A percentile compares a stretch with the other conserved stretches of the same genome.
Conservation (phyloP, 2,113 vertebrate genomes). For the Mesoclemmys tuberculata region DNA sequence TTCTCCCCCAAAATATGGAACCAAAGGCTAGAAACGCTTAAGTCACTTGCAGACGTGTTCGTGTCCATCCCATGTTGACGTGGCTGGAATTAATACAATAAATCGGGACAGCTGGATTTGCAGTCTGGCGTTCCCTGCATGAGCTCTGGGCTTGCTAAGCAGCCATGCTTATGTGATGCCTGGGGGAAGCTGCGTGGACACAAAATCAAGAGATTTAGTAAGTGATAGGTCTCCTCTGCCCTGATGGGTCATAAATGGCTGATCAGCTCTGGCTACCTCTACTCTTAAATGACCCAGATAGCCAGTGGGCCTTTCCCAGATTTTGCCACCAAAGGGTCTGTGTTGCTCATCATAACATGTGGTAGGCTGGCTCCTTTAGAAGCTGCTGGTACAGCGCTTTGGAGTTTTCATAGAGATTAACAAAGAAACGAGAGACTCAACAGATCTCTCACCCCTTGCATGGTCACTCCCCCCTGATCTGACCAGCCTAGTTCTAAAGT, state of each 20-base stretch:
- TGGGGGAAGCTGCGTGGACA: not conserved
- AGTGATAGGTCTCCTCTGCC: not conserved
- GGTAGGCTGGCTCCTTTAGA: no score
- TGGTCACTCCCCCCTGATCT: no score
- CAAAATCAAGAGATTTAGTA: not conserved
- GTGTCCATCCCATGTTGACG: not conserved
- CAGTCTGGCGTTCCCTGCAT: not conserved
- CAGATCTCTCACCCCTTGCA: no score
- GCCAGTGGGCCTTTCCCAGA: not conserved
- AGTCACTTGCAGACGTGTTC: not conserved
- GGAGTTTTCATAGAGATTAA: not conserved
- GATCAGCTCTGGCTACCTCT: not conserved
- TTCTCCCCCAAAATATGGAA: not conserved
- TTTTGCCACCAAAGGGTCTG: not conserved
- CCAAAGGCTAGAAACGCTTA: not conserved
- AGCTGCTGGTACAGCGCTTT: not conserved
- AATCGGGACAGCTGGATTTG: not conserved
- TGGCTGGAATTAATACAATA: not conserved
- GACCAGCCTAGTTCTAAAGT: not conserved
- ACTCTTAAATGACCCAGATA: not conserved
- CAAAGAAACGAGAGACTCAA: not conserved
- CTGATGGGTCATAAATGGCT: not conserved
- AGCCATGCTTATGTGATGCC: not conserved
- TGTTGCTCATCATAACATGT: not conserved
- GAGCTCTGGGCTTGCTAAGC: not conserved